Evolutionary conservation across 1,140 invertebrate species (phyloP).

Genomic region (Trinorchestia longiramus): DNA sequence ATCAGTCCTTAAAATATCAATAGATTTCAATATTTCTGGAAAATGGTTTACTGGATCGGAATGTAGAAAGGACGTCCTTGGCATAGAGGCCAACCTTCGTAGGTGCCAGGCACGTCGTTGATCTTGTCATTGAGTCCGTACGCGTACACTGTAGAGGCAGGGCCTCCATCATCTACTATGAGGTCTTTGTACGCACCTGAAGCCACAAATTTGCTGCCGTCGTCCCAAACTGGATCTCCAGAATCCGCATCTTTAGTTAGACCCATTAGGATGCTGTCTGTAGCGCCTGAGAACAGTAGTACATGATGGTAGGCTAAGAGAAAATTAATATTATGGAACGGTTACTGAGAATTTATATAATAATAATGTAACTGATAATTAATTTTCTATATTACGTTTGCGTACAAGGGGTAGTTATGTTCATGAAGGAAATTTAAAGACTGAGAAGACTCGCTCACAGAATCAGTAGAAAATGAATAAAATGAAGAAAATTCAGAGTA

Average conservation of each 20-base stretch:
- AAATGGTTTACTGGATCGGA: not conserved
- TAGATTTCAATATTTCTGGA: not conserved
- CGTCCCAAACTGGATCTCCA: not conserved
- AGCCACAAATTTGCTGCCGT: not conserved
- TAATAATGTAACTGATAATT: no score
- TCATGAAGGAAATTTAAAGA: no score
- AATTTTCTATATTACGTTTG: no score
- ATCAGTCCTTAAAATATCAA: no score
- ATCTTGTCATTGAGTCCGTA: constrained; percentile 36
- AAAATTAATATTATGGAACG: no score
- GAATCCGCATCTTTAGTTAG: not conserved
- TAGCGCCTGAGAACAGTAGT: not conserved
- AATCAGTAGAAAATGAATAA: no score
- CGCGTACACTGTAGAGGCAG: constrained; percentile 8
- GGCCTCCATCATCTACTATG: not conserved
- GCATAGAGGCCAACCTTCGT: not conserved
- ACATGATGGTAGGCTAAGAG: no score
- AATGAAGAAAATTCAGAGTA: no score
- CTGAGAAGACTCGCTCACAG: no score
- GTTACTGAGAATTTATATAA: no score
- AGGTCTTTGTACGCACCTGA: constrained; percentile 12
- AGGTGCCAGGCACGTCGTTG: not conserved
- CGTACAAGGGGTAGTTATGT: no score
- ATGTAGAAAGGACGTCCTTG: not conserved
- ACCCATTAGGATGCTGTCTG: not conserved